These are phyloP conservation scores for Danaus melanippus DNA, from an alignment of 1,140 invertebrate species.

Conservation along the genomic window DNA sequence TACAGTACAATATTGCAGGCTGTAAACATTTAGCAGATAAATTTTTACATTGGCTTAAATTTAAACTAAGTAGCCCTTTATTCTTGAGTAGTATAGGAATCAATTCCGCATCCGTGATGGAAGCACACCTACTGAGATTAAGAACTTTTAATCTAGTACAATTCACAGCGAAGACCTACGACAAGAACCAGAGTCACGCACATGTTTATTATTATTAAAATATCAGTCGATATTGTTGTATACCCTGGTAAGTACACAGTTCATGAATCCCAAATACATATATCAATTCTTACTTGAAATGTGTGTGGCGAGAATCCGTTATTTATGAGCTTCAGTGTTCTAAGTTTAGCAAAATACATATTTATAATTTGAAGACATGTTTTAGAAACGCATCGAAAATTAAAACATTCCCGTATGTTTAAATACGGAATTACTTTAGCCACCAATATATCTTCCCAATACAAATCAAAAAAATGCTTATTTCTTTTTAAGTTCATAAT, in stretches of 20 bases:
- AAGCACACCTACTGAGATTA: slow-evolving; percentile 67
- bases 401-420: slow-evolving; percentile 71
- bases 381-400: slow-evolving; percentile 72
- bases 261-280: background rate
- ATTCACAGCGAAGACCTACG: slow-evolving; percentile 61
- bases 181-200: slow-evolving; percentile 25
- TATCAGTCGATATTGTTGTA: no score
- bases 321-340: slow-evolving; percentile 59
- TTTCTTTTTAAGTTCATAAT: slow-evolving; percentile 52
- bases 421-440: slow-evolving; percentile 65
- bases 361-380: slow-evolving; percentile 61
- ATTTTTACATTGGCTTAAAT: slow-evolving; percentile 72
- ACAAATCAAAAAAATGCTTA: slow-evolving; percentile 71
- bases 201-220: background rate
- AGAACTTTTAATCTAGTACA: slow-evolving; percentile 66
- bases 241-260: no score
- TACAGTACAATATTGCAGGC: slow-evolving; percentile 73
- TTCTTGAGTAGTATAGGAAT: slow-evolving; percentile 69
- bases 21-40: slow-evolving; percentile 72
- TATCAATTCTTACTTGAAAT: slow-evolving; percentile 48
- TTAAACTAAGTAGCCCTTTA: slow-evolving; percentile 61
- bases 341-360: slow-evolving; percentile 61
- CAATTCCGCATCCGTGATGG: slow-evolving; percentile 66
- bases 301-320: slow-evolving; percentile 56
- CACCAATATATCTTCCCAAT: slow-evolving; percentile 74